These are phyloP conservation scores for Hormiphora californensis DNA, from an alignment of 37 sponge, comb jelly and placozoan genomes.

Conservation along the genomic window DNA sequence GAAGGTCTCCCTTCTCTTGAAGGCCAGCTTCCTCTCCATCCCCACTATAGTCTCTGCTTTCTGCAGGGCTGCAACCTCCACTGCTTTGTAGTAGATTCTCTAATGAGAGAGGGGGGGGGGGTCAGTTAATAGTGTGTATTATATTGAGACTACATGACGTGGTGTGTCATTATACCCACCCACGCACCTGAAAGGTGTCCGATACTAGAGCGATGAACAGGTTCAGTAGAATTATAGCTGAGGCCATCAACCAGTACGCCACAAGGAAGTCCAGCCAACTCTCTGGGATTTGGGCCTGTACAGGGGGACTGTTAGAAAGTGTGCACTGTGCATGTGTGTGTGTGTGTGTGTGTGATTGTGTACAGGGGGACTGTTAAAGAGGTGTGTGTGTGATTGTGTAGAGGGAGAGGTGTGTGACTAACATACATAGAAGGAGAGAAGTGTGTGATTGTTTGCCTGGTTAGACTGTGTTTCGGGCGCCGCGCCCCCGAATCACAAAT, in stretches of 20 bases:
- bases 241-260: slow-evolving; percentile 17
- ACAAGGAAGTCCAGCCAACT: slow-evolving; percentile 13
- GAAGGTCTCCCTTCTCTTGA: not conserved
- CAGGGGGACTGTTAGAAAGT: no score
- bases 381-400: no score
- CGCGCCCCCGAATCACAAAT: no score
- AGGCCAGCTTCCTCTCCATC: not conserved
- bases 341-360: no score
- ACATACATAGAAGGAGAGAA: no score
- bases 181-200: slow-evolving; percentile 17
- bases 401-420: no score
- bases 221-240: slow-evolving; percentile 17
- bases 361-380: no score
- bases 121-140: not conserved
- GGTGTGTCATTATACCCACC: not conserved
- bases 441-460: no score
- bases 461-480: no score
- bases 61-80: slow-evolving; percentile 19
- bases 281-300: not conserved
- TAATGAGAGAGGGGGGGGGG: not conserved
- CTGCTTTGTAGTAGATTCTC: slow-evolving; percentile 24
- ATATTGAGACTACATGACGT: not conserved
- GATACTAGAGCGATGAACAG: slow-evolving; percentile 35
- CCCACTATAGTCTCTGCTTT: slow-evolving; percentile 27
- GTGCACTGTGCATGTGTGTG: no score